phyloP scores from a whole-genome alignment of 2,113 vertebrate species.

The Xyrauchen texanus region DNA sequence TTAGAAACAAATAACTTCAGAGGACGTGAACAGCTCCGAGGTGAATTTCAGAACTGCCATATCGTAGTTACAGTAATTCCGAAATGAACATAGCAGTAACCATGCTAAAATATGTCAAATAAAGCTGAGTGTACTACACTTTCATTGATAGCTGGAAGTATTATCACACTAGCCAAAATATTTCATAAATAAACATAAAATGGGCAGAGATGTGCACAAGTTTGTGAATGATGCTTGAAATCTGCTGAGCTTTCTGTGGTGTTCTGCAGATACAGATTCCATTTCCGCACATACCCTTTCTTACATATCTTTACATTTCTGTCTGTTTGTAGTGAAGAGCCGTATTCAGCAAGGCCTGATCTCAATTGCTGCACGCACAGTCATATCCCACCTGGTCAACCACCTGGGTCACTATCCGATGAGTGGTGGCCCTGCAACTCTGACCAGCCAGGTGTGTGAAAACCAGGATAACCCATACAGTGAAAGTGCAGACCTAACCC shows the following conservation, averaged over 20 bases:
- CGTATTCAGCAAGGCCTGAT: slow-evolving; percentile 96
- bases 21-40: too few relatives aligned
- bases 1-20: too few relatives aligned
- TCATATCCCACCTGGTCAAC: slow-evolving; percentile 96
- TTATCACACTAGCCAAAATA: not conserved
- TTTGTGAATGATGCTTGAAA: not conserved
- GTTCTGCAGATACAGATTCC: not conserved
- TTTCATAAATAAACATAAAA: not conserved
- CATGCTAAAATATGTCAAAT: not conserved
- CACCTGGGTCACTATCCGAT: slow-evolving; percentile 97
- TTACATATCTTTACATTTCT: not conserved
- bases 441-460: slow-evolving; percentile 97
- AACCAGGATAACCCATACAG: slow-evolving; percentile 96
- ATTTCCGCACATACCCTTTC: not conserved
- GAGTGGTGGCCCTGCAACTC: slow-evolving; percentile 94
- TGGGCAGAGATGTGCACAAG: not conserved
- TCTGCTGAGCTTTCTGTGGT: not conserved
- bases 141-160: not conserved
- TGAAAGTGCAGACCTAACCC: slow-evolving; percentile 89
- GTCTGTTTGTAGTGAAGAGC: slow-evolving; percentile 82
- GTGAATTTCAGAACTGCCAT: too few relatives aligned
- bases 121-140: not conserved
- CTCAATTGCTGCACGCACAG: slow-evolving; percentile 94
- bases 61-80: too few relatives aligned
- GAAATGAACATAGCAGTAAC: too few relatives aligned